phyloP scores from a whole-genome alignment of 2,113 vertebrate species.

The Physeter macrocephalus region DNA sequence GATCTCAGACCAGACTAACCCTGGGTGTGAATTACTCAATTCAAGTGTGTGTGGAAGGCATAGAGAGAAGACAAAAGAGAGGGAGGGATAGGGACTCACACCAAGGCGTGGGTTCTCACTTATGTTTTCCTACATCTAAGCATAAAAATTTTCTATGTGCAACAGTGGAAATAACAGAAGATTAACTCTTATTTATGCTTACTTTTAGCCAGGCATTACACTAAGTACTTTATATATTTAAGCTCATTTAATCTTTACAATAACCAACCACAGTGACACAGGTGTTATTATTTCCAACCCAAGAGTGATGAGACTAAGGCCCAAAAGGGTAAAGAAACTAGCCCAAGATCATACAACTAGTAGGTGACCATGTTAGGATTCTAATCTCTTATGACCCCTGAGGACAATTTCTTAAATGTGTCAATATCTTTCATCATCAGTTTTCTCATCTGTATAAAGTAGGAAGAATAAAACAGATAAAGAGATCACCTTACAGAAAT shows the following conservation, averaged over 20 bases:
- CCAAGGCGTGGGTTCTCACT: not conserved
- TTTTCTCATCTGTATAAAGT: not conserved
- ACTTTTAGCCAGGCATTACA: not conserved
- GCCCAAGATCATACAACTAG: not conserved
- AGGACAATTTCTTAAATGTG: not conserved
- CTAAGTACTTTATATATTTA: not conserved
- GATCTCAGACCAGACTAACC: not conserved
- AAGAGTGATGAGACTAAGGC: not conserved
- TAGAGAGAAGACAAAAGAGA: not conserved
- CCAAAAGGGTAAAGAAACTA: not conserved
- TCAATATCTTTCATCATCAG: not conserved
- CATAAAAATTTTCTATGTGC: not conserved
- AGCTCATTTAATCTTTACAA: not conserved
- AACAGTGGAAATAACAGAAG: not conserved
- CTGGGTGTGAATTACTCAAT: not conserved
- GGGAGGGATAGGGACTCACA: not conserved
- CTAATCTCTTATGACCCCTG: not conserved
- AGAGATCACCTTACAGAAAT: not conserved
- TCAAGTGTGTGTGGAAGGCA: not conserved
- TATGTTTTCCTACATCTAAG: not conserved
- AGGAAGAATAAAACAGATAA: conserved; percentile 11
- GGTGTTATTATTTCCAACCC: not conserved
- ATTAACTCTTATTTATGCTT: not conserved
- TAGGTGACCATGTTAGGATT: not conserved
- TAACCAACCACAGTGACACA: not conserved